Conservation (phyloP, 2,888 invertebrate species). For the Adineta ricciae region DNA sequence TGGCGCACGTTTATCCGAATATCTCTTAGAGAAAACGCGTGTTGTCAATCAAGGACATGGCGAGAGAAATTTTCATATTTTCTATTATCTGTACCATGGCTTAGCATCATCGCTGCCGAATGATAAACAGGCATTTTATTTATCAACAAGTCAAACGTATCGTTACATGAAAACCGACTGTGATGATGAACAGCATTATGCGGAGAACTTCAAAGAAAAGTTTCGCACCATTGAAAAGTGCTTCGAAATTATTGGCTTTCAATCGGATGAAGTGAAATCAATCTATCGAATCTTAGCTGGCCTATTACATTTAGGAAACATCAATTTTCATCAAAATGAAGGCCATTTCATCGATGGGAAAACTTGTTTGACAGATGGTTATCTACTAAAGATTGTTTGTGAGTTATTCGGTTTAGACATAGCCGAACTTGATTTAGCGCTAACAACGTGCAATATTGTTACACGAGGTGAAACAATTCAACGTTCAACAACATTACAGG, state of each 20-base stretch:
- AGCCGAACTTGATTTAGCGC: slow-evolving; percentile 71
- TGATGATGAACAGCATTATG: neutral
- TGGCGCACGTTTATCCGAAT: slow-evolving; percentile 74
- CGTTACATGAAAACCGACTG: neutral
- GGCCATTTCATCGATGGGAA: slow-evolving; percentile 32
- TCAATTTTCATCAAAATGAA: slow-evolving; percentile 32
- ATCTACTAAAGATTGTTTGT: slow-evolving; percentile 56
- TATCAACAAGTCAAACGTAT: slow-evolving; percentile 4
- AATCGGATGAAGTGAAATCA: slow-evolving; percentile 63
- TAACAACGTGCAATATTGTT: slow-evolving; percentile 73
- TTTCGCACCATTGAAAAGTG: slow-evolving; percentile 63
- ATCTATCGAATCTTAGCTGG: slow-evolving; percentile 65
- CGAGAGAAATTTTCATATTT: slow-evolving; percentile 76
- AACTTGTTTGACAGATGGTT: slow-evolving; percentile 24
- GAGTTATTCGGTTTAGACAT: slow-evolving; percentile 66
- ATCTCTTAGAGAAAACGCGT: slow-evolving; percentile 77
- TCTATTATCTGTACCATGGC: slow-evolving; percentile 79
- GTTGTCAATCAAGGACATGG: slow-evolving; percentile 63
- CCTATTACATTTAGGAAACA: slow-evolving; percentile 58
- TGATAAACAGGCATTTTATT: neutral
- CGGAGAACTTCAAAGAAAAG: slow-evolving; percentile 55
- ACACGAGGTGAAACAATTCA: slow-evolving; percentile 66
- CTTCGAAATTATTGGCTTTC: slow-evolving; percentile 64
- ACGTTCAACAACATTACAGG: slow-evolving; percentile 63
- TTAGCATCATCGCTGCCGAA: slow-evolving; percentile 53